Conservation (phyloP, 2,888 invertebrate species). For the Scrobipalpa atriplicella region DNA sequence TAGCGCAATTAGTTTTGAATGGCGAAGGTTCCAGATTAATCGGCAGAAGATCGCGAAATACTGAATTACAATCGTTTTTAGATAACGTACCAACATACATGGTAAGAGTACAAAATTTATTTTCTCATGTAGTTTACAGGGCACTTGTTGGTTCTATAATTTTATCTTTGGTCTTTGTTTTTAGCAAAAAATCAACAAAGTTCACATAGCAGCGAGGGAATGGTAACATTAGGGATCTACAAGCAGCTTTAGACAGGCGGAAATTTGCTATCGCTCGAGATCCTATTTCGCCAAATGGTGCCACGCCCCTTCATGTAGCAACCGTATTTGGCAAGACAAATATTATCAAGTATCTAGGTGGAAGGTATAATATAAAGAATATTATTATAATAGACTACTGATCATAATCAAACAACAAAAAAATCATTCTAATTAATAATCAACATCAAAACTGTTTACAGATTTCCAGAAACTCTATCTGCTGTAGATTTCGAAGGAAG, state of each 20-base stretch:
- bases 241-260: slow-evolving; percentile 92
- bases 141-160: not conserved
- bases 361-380: slow-evolving; percentile 54
- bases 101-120: slow-evolving; percentile 77
- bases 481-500: slow-evolving; percentile 90
- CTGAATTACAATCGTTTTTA: slow-evolving; percentile 93
- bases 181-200: slow-evolving; percentile 94
- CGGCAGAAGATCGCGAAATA: slow-evolving; percentile 86
- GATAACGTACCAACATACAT: slow-evolving; percentile 94
- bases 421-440: too few relatives aligned
- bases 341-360: slow-evolving; percentile 85
- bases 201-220: slow-evolving; percentile 93
- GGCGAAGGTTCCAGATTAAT: slow-evolving; percentile 92
- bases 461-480: slow-evolving; percentile 94
- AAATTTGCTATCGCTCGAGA: slow-evolving; percentile 96
- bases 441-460: too few relatives aligned
- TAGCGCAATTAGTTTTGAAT: slow-evolving; percentile 93
- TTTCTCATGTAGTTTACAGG: not conserved
- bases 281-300: slow-evolving; percentile 90
- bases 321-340: slow-evolving; percentile 92
- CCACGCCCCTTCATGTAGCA: slow-evolving; percentile 94
- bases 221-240: slow-evolving; percentile 92
- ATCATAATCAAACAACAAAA: not conserved
- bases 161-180: slow-evolving; percentile 35
- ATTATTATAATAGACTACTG: not conserved